Percentiles rank a stretch among this genome's conserved stretches.
These are phyloP conservation scores for Sitta carolinensis DNA, from an alignment of 2,797 vertebrate genomes.

Conservation along the genomic window DNA sequence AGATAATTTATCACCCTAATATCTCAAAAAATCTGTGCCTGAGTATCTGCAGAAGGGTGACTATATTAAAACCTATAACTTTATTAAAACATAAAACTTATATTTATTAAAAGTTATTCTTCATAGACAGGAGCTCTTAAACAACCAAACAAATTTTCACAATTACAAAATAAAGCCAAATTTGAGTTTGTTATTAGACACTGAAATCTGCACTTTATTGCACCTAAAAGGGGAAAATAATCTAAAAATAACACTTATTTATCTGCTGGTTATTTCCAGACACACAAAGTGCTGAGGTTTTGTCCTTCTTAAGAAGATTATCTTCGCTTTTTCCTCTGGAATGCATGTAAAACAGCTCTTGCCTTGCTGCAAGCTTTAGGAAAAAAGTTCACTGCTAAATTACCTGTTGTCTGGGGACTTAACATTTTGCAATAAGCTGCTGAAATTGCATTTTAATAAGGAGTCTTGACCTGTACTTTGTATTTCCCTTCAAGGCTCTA, in stretches of 20 bases:
- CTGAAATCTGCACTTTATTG: slow-evolving; percentile 13
- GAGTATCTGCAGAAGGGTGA: not conserved
- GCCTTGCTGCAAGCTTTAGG: slow-evolving; percentile 48
- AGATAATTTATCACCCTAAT: not conserved
- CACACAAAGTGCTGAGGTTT: slow-evolving; percentile 68
- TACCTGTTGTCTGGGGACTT: slow-evolving; percentile 68
- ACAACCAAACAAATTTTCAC: not conserved
- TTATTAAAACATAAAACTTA: not conserved
- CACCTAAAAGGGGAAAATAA: slow-evolving; percentile 32
- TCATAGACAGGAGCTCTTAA: not conserved
- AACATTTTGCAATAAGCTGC: slow-evolving; percentile 58
- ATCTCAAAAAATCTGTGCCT: not conserved
- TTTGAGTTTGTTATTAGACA: not conserved
- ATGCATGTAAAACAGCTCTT: slow-evolving; percentile 76
- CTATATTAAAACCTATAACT: not conserved
- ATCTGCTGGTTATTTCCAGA: slow-evolving; percentile 69
- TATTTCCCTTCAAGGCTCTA: slow-evolving; percentile 40
- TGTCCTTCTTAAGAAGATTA: slow-evolving; percentile 78
- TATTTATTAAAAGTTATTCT: not conserved
- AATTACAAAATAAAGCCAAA: not conserved
- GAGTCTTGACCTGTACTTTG: slow-evolving; percentile 65
- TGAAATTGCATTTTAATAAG: slow-evolving; percentile 68
- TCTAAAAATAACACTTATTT: slow-evolving; percentile 61
- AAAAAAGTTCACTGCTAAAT: slow-evolving; percentile 66
- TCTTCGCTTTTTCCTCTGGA: slow-evolving; percentile 68